Evolutionary conservation across 1,140 invertebrate species (phyloP).

Genomic region (Augochlora pura): DNA sequence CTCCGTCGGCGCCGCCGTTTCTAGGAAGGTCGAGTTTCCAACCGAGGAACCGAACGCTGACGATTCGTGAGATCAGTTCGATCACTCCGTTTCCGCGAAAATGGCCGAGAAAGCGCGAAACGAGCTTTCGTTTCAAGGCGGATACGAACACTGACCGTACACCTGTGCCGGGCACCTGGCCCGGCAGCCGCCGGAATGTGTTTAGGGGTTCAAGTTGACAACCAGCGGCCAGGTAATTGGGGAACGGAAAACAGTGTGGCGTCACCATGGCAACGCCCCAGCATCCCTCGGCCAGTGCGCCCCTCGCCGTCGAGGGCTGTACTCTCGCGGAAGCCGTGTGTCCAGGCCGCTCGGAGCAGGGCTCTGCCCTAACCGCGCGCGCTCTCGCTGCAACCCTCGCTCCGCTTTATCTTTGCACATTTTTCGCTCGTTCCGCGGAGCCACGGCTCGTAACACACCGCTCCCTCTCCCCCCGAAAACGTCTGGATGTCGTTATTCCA

Average conservation of each 20-base stretch:
- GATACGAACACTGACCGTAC: background rate
- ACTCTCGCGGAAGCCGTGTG: background rate
- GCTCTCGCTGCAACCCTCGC: conserved; percentile 35
- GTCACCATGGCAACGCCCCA: conserved; percentile 72
- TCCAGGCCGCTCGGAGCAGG: too few relatives aligned
- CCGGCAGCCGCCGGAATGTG: conserved; percentile 27
- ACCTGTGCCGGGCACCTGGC: conserved; percentile 22
- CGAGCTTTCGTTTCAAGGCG: conserved; percentile 5
- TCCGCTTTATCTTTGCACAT: conserved; percentile 40
- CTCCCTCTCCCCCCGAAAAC: conserved; percentile 19
- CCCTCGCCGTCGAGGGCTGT: background rate
- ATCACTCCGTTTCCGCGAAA: too few relatives aligned
- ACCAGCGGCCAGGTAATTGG: conserved; percentile 71
- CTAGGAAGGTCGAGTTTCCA: too few relatives aligned
- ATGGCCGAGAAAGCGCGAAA: too few relatives aligned
- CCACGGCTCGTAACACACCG: too few relatives aligned
- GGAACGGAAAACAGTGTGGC: conserved; percentile 73
- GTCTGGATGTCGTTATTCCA: conserved; percentile 45
- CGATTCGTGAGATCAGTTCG: too few relatives aligned
- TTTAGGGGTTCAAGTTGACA: conserved; percentile 63
- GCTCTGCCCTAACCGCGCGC: conserved; percentile 36
- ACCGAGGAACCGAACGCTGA: too few relatives aligned
- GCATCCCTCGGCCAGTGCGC: conserved; percentile 50
- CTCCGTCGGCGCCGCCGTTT: background rate
- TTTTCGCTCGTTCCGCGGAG: conserved; percentile 29